A percentile compares a stretch with the other conserved stretches of the same genome.
These are phyloP conservation scores for Trachemys scripta DNA, from an alignment of 2,113 vertebrate genomes.

Conservation along the genomic window DNA sequence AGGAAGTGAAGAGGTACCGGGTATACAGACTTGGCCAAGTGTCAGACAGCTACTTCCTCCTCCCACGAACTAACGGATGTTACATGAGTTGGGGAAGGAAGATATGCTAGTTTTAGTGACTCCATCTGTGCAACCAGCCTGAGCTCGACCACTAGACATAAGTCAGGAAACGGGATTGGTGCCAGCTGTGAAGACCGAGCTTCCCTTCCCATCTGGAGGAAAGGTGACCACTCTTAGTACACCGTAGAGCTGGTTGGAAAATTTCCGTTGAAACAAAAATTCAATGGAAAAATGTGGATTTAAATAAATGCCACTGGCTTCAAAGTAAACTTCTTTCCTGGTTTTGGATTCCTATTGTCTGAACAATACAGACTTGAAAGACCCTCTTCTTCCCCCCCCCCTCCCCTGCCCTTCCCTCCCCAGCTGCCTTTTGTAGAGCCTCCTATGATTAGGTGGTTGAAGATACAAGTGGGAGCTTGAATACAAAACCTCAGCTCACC, in stretches of 20 bases:
- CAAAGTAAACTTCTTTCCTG: slow-evolving; percentile 33
- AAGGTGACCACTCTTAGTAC: slow-evolving; percentile 9
- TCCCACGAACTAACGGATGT: fast-evolving
- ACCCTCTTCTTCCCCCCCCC: background rate
- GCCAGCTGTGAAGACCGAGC: slow-evolving; percentile 15
- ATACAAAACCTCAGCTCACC: background rate
- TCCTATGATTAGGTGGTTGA: background rate
- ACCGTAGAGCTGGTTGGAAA: background rate
- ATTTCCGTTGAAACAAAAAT: background rate
- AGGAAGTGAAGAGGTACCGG: background rate
- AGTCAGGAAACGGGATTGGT: background rate
- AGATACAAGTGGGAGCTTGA: slow-evolving; percentile 29
- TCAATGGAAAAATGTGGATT: background rate
- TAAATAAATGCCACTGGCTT: background rate
- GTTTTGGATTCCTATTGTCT: slow-evolving; percentile 12
- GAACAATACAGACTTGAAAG: background rate
- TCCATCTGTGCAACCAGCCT: background rate
- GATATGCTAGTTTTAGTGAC: background rate
- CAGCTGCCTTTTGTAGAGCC: slow-evolving; percentile 38
- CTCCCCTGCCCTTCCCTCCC: background rate
- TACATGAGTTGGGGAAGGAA: background rate
- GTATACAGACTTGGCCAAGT: background rate
- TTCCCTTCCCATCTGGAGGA: slow-evolving; percentile 30
- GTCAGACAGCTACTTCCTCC: background rate
- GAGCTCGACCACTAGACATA: background rate